phyloP scores from a whole-genome alignment of 2,888 invertebrate genomes.

The Synanthedon myopaeformis region DNA sequence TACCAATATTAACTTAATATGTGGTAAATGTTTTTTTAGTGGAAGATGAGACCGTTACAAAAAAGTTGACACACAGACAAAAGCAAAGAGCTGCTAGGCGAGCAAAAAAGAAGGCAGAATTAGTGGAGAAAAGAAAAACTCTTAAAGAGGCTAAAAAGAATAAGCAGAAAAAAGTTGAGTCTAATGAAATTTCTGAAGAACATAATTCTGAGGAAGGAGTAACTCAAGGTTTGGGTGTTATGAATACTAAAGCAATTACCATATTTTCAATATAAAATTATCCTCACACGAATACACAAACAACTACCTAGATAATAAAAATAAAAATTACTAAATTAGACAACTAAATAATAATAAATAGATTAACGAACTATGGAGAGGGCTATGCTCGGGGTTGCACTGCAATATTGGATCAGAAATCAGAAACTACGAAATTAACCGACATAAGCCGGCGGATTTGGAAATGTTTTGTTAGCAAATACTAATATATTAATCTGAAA shows the following conservation, averaged over 20 bases:
- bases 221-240: constrained; percentile 26
- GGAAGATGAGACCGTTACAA: constrained; percentile 62
- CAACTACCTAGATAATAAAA: too few relatives aligned
- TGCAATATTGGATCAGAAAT: too few relatives aligned
- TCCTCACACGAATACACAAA: too few relatives aligned
- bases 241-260: neutral
- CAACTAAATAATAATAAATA: too few relatives aligned
- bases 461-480: too few relatives aligned
- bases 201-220: constrained; percentile 32
- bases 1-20: neutral
- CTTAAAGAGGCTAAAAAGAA: constrained; percentile 53
- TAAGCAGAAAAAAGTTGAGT: constrained; percentile 30
- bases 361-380: too few relatives aligned
- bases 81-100: constrained; percentile 76
- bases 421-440: too few relatives aligned
- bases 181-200: constrained; percentile 18
- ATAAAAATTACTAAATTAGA: too few relatives aligned
- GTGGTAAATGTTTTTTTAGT: constrained; percentile 30
- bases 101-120: constrained; percentile 60
- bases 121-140: constrained; percentile 50
- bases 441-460: too few relatives aligned
- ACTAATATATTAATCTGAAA: too few relatives aligned
- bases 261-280: too few relatives aligned
- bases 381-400: too few relatives aligned
- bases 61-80: constrained; percentile 76